Evolutionary conservation across 2,888 invertebrate genomes (phyloP).

Genomic region (Epinotia nisella): DNA sequence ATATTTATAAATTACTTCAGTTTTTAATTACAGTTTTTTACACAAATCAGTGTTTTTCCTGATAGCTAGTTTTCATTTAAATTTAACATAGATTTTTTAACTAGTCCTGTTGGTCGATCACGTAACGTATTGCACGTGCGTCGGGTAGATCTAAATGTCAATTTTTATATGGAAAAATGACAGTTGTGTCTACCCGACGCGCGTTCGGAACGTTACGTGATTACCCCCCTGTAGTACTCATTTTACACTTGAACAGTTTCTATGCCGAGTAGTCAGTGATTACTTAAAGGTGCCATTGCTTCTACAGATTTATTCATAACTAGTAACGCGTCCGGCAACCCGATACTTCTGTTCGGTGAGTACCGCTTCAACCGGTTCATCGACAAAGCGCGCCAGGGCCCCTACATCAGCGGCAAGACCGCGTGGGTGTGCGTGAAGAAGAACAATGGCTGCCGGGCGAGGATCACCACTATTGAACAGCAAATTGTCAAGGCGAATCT

Average conservation of each 20-base stretch:
- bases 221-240: neutral
- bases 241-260: neutral
- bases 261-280: neutral
- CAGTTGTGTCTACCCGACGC: too few relatives aligned
- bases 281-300: neutral
- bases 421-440: constrained; percentile 48
- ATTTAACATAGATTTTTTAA: neutral
- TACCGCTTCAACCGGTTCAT: constrained; percentile 30
- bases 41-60: neutral
- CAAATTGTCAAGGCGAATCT: constrained; percentile 43
- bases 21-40: too few relatives aligned
- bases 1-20: too few relatives aligned
- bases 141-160: too few relatives aligned
- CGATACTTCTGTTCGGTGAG: constrained; percentile 4
- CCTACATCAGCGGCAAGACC: neutral
- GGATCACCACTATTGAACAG: constrained; percentile 48
- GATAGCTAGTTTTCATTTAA: neutral
- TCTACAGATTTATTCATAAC: constrained; percentile 11
- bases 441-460: constrained; percentile 55
- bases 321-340: constrained; percentile 12
- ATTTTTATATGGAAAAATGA: too few relatives aligned
- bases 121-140: too few relatives aligned
- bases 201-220: too few relatives aligned
- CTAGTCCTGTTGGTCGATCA: too few relatives aligned
- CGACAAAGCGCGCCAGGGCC: neutral